Percentiles rank a stretch among this genome's conserved stretches.
Conservation (phyloP, 2,113 vertebrate species). For the Acanthisitta chloris region DNA sequence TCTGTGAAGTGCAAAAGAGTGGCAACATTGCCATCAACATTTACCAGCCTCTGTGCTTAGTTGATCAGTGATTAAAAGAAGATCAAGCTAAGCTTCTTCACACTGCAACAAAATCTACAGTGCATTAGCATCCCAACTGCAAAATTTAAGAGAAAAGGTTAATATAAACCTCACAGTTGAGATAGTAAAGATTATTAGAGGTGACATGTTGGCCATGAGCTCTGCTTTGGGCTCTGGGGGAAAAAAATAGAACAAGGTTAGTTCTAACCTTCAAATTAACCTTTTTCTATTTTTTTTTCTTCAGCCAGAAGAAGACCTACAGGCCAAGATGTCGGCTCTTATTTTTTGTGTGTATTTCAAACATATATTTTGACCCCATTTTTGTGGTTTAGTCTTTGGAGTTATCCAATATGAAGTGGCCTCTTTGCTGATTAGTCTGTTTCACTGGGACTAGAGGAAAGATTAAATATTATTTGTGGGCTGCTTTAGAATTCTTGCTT, state of each 20-base stretch:
- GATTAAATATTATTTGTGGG: neutral
- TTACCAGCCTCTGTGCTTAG: neutral
- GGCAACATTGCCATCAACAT: neutral
- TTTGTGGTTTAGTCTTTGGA: neutral
- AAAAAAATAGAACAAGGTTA: constrained; percentile 35
- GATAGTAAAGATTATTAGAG: constrained; percentile 31
- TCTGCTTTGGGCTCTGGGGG: constrained; percentile 34
- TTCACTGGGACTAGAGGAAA: neutral
- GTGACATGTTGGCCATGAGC: constrained; percentile 47
- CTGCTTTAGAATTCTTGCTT: neutral
- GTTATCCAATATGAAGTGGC: neutral
- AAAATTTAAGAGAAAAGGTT: constrained; percentile 30
- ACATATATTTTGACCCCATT: constrained; percentile 1
- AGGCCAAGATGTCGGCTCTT: constrained; percentile 43
- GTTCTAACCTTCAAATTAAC: constrained; percentile 70
- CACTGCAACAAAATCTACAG: neutral
- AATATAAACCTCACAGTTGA: neutral
- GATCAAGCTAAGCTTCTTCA: neutral
- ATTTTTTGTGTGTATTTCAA: constrained; percentile 46
- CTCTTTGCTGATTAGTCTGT: neutral
- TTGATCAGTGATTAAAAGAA: neutral
- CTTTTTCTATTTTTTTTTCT: constrained; percentile 62
- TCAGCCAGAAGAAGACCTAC: constrained; percentile 32
- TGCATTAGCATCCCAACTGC: neutral
- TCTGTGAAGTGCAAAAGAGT: neutral